Conservation (phyloP, 2,797 vertebrate genomes). For the Sebastes goodei region DNA sequence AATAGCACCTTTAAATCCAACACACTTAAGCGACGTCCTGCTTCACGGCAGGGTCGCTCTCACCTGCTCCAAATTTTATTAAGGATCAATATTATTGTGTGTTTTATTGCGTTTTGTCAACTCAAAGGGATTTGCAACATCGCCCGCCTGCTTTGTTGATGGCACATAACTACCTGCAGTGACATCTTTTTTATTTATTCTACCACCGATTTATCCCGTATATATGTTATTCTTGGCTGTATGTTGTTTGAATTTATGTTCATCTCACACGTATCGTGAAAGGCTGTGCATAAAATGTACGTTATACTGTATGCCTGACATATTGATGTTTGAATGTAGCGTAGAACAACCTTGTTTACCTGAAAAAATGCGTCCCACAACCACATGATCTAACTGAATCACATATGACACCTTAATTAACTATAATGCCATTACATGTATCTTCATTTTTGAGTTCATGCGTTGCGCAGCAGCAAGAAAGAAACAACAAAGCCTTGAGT, state of each 20-base stretch:
- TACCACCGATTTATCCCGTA: background rate
- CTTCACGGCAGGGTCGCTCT: slow-evolving; percentile 7
- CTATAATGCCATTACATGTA: background rate
- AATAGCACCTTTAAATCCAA: background rate
- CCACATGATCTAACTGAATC: background rate
- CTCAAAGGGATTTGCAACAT: background rate
- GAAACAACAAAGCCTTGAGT: slow-evolving; percentile 49
- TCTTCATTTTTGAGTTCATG: background rate
- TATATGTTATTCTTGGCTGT: background rate
- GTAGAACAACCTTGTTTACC: background rate
- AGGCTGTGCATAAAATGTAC: background rate
- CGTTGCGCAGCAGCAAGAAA: slow-evolving; percentile 18
- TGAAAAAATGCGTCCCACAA: background rate
- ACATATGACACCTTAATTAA: background rate
- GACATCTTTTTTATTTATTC: slow-evolving; percentile 3
- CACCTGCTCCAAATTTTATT: slow-evolving; percentile 7
- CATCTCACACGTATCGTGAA: background rate
- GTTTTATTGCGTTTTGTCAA: background rate
- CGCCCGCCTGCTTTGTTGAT: background rate
- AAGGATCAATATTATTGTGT: slow-evolving; percentile 24
- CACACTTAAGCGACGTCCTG: slow-evolving; percentile 7
- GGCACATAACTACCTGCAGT: background rate
- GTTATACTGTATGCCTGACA: background rate
- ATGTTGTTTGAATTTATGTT: background rate
- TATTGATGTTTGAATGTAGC: background rate